Percentiles rank a stretch among this genome's conserved stretches.
These are phyloP conservation scores for Bombus sibiricus DNA, from an alignment of 1,140 invertebrate species.

Conservation along the genomic window DNA sequence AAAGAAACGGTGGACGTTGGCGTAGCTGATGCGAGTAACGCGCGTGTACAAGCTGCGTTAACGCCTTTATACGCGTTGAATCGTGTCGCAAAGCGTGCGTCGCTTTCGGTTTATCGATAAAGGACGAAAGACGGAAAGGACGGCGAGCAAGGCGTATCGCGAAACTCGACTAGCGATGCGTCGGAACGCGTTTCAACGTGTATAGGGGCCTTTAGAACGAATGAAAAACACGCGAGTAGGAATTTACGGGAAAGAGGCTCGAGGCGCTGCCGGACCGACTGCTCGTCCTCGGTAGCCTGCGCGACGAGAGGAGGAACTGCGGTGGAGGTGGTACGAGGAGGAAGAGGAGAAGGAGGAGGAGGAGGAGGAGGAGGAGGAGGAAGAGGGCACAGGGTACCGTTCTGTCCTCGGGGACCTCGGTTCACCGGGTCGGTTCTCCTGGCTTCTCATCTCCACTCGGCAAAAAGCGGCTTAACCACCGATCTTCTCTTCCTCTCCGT, in stretches of 20 bases:
- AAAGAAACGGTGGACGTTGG: no score
- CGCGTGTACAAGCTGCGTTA: no score
- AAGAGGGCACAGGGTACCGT: slow-evolving; percentile 68
- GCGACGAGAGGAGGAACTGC: slow-evolving; percentile 11
- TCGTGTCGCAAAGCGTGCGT: no score
- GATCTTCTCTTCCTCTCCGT: slow-evolving; percentile 38
- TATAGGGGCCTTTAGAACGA: not conserved
- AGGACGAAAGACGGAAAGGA: no score
- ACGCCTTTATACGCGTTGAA: no score
- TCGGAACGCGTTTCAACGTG: no score
- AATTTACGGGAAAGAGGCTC: slow-evolving; percentile 46
- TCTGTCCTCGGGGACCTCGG: slow-evolving; percentile 65
- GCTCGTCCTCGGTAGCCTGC: slow-evolving; percentile 31
- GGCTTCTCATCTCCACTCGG: slow-evolving; percentile 46
- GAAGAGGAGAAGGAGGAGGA: slow-evolving; percentile 12
- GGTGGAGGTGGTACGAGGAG: not conserved
- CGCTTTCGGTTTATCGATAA: no score
- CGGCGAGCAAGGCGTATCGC: no score
- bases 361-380: slow-evolving; percentile 39
- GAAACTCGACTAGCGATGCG: no score
- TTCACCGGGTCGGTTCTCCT: slow-evolving; percentile 66
- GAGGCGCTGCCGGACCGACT: slow-evolving; percentile 17
- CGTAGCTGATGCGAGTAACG: fast-evolving
- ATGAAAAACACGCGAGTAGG: slow-evolving; percentile 43
- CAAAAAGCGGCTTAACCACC: slow-evolving; percentile 60